Evolutionary conservation across 2,888 invertebrate species (phyloP).

Genomic region (Agrotis segetum): DNA sequence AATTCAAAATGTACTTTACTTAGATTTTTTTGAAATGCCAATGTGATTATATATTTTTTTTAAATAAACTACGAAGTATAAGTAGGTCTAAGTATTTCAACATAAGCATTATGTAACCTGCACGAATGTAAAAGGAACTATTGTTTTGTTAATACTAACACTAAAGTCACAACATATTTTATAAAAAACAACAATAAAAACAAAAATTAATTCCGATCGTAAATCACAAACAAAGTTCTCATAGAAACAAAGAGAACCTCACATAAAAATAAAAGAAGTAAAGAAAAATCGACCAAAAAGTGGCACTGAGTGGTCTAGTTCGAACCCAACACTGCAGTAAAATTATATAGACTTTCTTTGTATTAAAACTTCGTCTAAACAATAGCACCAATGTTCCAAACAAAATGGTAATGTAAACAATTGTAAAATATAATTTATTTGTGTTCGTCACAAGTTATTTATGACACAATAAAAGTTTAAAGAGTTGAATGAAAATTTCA

Average conservation of each 20-base stretch:
- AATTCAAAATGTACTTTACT: not conserved
- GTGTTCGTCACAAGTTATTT: conserved; percentile 55
- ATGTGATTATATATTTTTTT: too few species aligned
- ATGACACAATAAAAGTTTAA: conserved; percentile 64
- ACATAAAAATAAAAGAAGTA: conserved; percentile 34
- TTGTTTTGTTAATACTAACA: conserved; percentile 1
- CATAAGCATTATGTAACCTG: not conserved
- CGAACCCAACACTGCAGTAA: conserved; percentile 62
- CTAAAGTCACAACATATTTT: not conserved
- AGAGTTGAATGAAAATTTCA: conserved; percentile 71
- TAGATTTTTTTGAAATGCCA: too few species aligned
- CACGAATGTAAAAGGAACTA: not conserved
- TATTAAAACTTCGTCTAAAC: conserved; percentile 42
- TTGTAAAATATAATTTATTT: conserved; percentile 83
- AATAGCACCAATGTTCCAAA: conserved; percentile 71
- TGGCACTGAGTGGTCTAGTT: conserved; percentile 76
- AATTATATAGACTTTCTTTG: conserved; percentile 53
- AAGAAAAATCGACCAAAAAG: conserved; percentile 53
- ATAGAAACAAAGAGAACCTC: conserved; percentile 28
- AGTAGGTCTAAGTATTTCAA: not conserved
- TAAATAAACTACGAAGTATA: too few species aligned
- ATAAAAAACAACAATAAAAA: conserved; percentile 26
- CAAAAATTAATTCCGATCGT: conserved; percentile 37
- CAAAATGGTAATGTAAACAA: conserved; percentile 80
- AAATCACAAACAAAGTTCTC: conserved; percentile 35